Base-by-base conservation (phyloP, 1,140 invertebrate genomes). In the Bombus consobrinus region DNA sequence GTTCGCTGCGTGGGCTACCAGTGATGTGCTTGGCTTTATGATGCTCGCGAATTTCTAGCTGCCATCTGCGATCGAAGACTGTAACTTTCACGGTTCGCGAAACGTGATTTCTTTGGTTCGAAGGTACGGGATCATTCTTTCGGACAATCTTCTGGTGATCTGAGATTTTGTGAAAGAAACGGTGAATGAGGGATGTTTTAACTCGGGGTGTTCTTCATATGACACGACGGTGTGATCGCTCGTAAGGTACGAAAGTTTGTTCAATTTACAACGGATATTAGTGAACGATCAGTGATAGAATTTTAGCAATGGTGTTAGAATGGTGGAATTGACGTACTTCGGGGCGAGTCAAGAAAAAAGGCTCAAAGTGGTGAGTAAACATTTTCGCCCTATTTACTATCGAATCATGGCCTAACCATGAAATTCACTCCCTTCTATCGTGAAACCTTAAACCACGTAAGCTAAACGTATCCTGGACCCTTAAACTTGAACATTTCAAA, bases 281-380 rank as follows among this genome's bases (percentile, higher is more conserved):
- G n/a, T 4, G 18, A 32, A 59, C 43, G 73, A 59, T 12, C 15
- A 6, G n/a, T 74, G n/a, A 22, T 9, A 9, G n/a, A 72, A 18
- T 39, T 75, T 47, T 3, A 6, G 22, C 32, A 9, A 78, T 37
- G 75, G 10, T 39, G 28, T 25, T 47, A 53, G 57, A 28, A 89
- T 89, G 88, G 88, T 89, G 9, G 88, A 89, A n/a, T 37, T 89
- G 81, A 89, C 81, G 53, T 82, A 89, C 39, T 72, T 80, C 5
- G 47, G 34, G 22, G 79, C 69, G n/a, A 47, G 32, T 64, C 75
- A 85, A 34, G 86, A 87, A 15, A 78, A 74, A 74, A 57, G 12
- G n/a, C 75, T 86, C 78, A 90, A 90, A 81, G 86, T 81, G 89
- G 89, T 90, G 25, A 90, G 89, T 90, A 66, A 22, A 83, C 3